Base-by-base conservation (phyloP, 2,113 vertebrate species). In the Charadrius vociferus region DNA sequence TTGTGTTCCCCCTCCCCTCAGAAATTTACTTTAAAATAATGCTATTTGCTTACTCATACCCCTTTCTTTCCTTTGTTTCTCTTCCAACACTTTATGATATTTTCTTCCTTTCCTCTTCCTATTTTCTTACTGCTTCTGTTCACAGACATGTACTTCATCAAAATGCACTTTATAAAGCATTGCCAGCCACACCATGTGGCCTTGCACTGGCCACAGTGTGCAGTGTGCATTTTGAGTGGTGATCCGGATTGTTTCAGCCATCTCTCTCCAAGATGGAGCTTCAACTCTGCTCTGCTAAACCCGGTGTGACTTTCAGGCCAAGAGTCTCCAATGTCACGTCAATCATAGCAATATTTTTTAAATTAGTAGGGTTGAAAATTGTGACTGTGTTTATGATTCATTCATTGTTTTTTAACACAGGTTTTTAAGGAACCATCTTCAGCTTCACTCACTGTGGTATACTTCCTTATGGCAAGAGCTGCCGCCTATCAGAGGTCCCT, bases 21-120 rank as follows among this genome's bases (percentile, higher is more conserved):
- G 36, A 70, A 58, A 30, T 67, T 23, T 80, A 65, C 34, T 90
- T 74, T 55, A 58, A 67, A 75, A 52, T 61, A 32, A 30, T 20
- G 0, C 0, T 2, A 4, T 68, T 70, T 39, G 11, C 34, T 84
- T 70, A 29, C 30, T 70, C 74, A 32, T 7, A 3, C 8, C 13
- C 7, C 29, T 82, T 72, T 81, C 9, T 70, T 36, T 84, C 14
- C 27, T 26, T 17, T 65, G 30, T 3, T 83, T 77, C 15, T 14
- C 34, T 92, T 62, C 24, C 4, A 68, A 52, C 12, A 12, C 26
- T 71, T 49, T 24, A 27, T 0, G 9, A 6, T 41, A 8, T 47
- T 66, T 29, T 71, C 23, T 92, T 77, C 10, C 17, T 77, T 83
- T 75, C 11, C 2, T 73, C 18, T 58, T 70, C 29, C 15, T 45